These are phyloP conservation scores for Camptogramma bilineatum DNA, from an alignment of 2,888 invertebrate genomes.

Conservation along the genomic window DNA sequence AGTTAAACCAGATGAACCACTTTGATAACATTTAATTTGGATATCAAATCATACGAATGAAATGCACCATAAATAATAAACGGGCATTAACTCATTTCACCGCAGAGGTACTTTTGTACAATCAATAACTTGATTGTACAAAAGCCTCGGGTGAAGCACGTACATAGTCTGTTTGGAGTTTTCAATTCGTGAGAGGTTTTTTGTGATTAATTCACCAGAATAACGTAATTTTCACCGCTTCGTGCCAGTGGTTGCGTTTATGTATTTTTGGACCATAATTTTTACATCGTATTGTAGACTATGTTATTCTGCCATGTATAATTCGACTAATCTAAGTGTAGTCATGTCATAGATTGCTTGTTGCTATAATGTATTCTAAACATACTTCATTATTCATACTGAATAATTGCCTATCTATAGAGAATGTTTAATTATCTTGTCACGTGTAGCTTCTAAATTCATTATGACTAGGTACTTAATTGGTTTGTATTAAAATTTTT, in stretches of 20 bases:
- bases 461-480: too few species aligned
- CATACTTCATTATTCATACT: too few species aligned
- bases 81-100: not conserved
- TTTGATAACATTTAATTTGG: constrained; percentile 4
- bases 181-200: not conserved
- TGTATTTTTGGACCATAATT: not conserved
- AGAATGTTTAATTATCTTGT: too few species aligned
- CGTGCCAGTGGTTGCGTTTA: not conserved
- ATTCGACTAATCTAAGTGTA: too few species aligned
- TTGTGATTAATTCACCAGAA: not conserved
- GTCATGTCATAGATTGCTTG: too few species aligned
- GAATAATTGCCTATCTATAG: too few species aligned
- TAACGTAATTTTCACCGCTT: not conserved
- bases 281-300: too few species aligned
- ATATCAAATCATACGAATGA: not conserved
- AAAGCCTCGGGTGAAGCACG: not conserved
- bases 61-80: not conserved
- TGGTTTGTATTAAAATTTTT: too few species aligned
- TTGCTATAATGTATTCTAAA: too few species aligned
- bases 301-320: too few species aligned
- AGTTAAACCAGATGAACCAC: constrained; percentile 3
- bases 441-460: too few species aligned
- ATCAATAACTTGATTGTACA: not conserved
- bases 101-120: not conserved
- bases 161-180: not conserved